Conservation (phyloP, 2,888 invertebrate genomes). For the Masnerella sp. region DNA sequence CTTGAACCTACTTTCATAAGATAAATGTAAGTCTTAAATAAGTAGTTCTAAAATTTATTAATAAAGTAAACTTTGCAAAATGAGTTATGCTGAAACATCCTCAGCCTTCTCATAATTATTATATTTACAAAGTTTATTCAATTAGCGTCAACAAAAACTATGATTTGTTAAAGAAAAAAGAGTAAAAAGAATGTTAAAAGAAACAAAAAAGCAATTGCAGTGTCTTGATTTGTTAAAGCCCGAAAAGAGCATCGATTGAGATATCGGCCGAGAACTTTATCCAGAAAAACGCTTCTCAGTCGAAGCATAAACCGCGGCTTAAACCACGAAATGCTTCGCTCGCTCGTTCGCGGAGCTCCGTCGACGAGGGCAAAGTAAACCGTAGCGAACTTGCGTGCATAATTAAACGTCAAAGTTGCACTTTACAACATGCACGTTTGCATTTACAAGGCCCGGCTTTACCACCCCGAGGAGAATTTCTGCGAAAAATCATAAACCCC, state of each 20-base stretch:
- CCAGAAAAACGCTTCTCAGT: conserved; percentile 47
- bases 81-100: too few species aligned
- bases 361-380: conserved; percentile 67
- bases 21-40: too few species aligned
- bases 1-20: too few species aligned
- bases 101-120: too few species aligned
- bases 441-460: conserved; percentile 40
- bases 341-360: conserved; percentile 49
- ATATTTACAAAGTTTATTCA: too few species aligned
- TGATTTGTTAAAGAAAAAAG: too few species aligned
- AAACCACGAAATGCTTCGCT: conserved; percentile 55
- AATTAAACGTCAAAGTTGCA: conserved; percentile 72
- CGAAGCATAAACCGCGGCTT: conserved; percentile 53
- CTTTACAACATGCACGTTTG: conserved; percentile 59
- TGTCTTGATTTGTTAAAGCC: conserved; percentile 4
- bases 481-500: conserved; percentile 55
- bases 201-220: conserved; percentile 2
- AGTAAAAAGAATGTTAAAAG: too few species aligned
- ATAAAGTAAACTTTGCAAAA: too few species aligned
- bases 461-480: conserved; percentile 34
- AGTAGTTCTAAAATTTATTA: too few species aligned
- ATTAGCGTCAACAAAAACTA: too few species aligned
- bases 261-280: conserved; percentile 41
- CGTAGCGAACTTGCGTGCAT: conserved; percentile 68
- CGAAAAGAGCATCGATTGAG: conserved; percentile 35